Conservation (phyloP, 2,888 invertebrate genomes). For the Synergus japonicus region DNA sequence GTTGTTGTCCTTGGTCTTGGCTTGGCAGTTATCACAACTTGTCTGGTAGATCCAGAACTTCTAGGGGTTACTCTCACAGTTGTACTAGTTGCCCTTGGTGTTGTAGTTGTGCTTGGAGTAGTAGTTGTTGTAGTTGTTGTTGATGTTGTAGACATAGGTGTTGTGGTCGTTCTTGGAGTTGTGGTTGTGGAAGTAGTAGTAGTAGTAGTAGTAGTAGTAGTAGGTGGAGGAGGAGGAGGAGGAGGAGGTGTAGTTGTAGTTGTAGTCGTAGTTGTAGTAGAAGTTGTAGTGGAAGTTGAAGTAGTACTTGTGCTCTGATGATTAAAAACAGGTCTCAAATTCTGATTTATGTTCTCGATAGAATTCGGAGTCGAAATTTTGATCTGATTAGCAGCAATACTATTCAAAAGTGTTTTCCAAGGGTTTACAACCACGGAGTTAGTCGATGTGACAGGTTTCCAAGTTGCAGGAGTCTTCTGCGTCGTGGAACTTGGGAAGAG, state of each 20-base stretch:
- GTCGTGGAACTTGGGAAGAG: slow-evolving; percentile 63
- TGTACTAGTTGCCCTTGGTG: slow-evolving; percentile 51
- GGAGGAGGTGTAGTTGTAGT: slow-evolving; percentile 47
- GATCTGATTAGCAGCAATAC: slow-evolving; percentile 22
- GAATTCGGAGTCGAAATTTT: slow-evolving; percentile 29
- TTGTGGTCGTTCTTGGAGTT: slow-evolving; percentile 42
- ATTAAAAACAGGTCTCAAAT: slow-evolving; percentile 11
- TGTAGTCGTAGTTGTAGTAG: slow-evolving; percentile 45
- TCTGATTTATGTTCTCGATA: background rate
- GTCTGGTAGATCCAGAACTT: slow-evolving; percentile 46
- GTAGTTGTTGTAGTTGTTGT: slow-evolving; percentile 44
- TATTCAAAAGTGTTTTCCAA: slow-evolving; percentile 25
- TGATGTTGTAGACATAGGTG: background rate
- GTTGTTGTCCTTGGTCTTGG: slow-evolving; percentile 61
- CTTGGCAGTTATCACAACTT: slow-evolving; percentile 52
- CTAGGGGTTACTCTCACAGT: slow-evolving; percentile 44
- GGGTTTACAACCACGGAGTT: slow-evolving; percentile 15
- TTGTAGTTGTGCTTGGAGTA: slow-evolving; percentile 43
- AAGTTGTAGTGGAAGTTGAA: slow-evolving; percentile 49
- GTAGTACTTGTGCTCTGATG: slow-evolving; percentile 50
- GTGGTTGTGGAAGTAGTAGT: slow-evolving; percentile 45
- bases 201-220: background rate
- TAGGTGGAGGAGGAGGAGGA: background rate
- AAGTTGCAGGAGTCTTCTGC: slow-evolving; percentile 49
- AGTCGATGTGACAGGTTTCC: slow-evolving; percentile 52